phyloP scores from a whole-genome alignment of 1,140 invertebrate genomes.

The Drosophila truncata region DNA sequence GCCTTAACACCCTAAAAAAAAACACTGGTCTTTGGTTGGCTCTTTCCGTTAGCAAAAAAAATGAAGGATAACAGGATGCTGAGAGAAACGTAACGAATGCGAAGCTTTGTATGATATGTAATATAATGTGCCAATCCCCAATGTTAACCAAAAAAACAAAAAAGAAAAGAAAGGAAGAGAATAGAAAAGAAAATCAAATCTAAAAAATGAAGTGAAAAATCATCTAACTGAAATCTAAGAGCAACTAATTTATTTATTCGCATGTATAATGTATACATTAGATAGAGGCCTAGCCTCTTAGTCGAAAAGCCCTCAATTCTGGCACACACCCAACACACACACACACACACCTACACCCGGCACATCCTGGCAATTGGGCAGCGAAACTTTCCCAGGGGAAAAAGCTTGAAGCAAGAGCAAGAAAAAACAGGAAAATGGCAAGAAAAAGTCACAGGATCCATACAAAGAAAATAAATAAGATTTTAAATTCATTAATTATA shows the following conservation, averaged over 20 bases:
- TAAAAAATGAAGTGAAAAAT: constrained; percentile 18
- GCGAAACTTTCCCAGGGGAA: neutral
- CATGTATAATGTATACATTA: constrained; percentile 70
- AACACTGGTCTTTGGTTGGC: constrained; percentile 18
- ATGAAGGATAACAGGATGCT: constrained; percentile 1
- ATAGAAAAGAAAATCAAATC: constrained; percentile 4
- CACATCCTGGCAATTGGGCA: constrained; percentile 16
- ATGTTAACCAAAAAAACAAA: constrained; percentile 59
- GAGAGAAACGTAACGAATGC: constrained; percentile 16
- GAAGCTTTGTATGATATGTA: constrained; percentile 78
- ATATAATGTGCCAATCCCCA: constrained; percentile 78
- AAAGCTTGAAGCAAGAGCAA: neutral
- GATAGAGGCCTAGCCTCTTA: constrained; percentile 76
- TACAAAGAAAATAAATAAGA: neutral
- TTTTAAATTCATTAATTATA: neutral
- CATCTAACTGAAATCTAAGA: constrained; percentile 26
- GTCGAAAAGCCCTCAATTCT: constrained; percentile 49
- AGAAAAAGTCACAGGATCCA: neutral
- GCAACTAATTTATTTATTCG: constrained; percentile 59
- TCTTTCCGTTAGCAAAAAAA: neutral
- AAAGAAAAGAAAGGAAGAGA: neutral
- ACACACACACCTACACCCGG: constrained; percentile 2
- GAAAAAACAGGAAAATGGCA: neutral
- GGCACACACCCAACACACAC: constrained; percentile 24
- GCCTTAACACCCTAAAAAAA: constrained; percentile 32